Conservation (phyloP, 1,140 invertebrate species). For the Geopemphigus sp. region DNA sequence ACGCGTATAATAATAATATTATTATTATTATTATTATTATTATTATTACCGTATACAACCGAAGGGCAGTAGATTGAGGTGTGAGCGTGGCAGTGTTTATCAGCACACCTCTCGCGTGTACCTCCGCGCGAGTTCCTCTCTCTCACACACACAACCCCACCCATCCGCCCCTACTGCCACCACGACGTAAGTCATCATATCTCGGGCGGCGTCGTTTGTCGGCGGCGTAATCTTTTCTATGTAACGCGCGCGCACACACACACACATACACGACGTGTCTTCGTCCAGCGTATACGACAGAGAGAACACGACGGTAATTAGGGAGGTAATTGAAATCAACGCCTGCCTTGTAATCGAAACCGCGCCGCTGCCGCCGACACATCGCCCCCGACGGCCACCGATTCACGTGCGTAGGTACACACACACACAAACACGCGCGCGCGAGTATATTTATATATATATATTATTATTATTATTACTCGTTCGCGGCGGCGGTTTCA, state of each 20-base stretch:
- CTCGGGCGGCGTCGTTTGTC: slow-evolving; percentile 24
- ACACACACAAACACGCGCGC: no score
- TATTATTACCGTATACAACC: no score
- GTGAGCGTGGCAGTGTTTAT: slow-evolving; percentile 23
- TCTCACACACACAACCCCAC: not conserved
- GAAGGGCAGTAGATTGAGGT: slow-evolving; percentile 25
- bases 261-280: no score
- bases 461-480: no score
- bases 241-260: not conserved
- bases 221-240: no score
- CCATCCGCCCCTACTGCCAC: no score
- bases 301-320: slow-evolving; percentile 24
- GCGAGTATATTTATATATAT: no score
- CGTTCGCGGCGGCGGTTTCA: no score
- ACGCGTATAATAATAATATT: no score
- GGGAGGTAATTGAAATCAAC: slow-evolving; percentile 37
- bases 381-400: slow-evolving; percentile 9
- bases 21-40: no score
- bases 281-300: not conserved
- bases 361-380: slow-evolving; percentile 15
- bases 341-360: slow-evolving; percentile 35
- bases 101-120: not conserved
- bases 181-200: not conserved
- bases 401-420: slow-evolving; percentile 23
- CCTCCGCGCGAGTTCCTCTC: not conserved